A percentile compares a stretch with the other conserved stretches of the same genome.
Evolutionary conservation across 2,797 vertebrate genomes (phyloP).

Genomic region (Potorous gilbertii): DNA sequence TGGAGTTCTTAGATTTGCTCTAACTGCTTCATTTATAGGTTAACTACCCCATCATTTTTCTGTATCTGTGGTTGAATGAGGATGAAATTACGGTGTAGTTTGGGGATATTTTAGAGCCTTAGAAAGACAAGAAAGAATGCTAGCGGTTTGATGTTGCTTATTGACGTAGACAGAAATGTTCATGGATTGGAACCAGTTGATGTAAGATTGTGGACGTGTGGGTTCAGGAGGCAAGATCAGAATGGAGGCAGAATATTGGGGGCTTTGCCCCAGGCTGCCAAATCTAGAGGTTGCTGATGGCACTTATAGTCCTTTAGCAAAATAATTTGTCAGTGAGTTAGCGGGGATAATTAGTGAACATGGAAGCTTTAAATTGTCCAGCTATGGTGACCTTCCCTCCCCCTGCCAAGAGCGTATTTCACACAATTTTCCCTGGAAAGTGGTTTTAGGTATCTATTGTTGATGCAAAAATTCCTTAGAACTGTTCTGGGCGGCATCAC

Average conservation of each 20-base stretch:
- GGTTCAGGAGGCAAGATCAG: background rate
- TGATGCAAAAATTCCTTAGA: background rate
- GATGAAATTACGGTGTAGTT: constrained; percentile 8
- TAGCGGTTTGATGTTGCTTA: background rate
- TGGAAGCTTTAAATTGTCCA: background rate
- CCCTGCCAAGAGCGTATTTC: background rate
- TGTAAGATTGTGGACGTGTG: background rate
- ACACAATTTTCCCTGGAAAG: background rate
- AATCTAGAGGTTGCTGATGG: background rate
- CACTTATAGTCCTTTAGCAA: background rate
- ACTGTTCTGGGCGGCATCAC: background rate
- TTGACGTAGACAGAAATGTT: constrained; percentile 20
- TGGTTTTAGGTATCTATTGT: background rate
- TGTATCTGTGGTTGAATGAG: background rate
- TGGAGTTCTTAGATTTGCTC: constrained; percentile 33
- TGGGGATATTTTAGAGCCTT: background rate
- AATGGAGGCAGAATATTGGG: background rate
- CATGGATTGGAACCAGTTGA: background rate
- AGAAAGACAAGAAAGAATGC: background rate
- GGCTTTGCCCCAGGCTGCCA: background rate
- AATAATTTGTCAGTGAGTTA: background rate
- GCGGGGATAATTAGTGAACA: background rate
- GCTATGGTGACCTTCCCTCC: background rate
- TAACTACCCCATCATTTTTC: constrained; percentile 22
- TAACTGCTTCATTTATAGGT: constrained; percentile 27